These are phyloP conservation scores for Acanthococcus lagerstroemiae DNA, from an alignment of 2,888 invertebrate genomes.

Conservation along the genomic window DNA sequence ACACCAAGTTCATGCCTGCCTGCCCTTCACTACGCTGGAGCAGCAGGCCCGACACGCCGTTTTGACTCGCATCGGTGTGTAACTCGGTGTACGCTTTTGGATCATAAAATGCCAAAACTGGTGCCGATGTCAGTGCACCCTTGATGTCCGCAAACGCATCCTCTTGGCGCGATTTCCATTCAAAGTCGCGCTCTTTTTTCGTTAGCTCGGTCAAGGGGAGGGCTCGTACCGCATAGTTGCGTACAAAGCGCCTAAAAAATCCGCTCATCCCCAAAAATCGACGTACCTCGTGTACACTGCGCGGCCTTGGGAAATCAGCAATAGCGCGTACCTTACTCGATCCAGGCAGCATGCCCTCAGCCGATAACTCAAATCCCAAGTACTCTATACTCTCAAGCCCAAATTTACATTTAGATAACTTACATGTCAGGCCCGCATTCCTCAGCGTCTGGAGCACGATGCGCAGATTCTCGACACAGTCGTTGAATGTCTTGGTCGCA, in stretches of 20 bases:
- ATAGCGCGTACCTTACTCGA: neutral
- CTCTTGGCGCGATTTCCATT: neutral
- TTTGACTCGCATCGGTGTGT: slow-evolving; percentile 33
- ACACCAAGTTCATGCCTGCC: slow-evolving; percentile 34
- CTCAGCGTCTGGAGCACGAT: too few species aligned
- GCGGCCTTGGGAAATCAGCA: slow-evolving; percentile 6
- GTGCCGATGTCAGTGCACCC: slow-evolving; percentile 31
- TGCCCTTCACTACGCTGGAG: slow-evolving; percentile 33
- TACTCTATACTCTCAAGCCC: neutral
- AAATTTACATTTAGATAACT: slow-evolving; percentile 15
- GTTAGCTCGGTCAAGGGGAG: slow-evolving; percentile 8
- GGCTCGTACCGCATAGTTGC: neutral
- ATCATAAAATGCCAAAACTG: slow-evolving; percentile 39
- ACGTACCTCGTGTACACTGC: too few species aligned
- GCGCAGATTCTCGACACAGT: too few species aligned
- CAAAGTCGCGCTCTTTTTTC: neutral
- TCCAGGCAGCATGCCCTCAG: neutral
- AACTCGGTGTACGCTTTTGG: slow-evolving; percentile 33
- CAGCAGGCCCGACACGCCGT: slow-evolving; percentile 36
- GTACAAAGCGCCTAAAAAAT: slow-evolving; percentile 20
- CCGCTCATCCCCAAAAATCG: too few species aligned
- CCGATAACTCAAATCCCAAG: slow-evolving; percentile 4
- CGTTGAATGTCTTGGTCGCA: too few species aligned
- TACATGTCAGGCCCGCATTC: too few species aligned
- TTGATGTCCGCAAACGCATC: slow-evolving; percentile 18